Evolutionary conservation across 2,113 vertebrate species (phyloP).

Genomic region (Heterotis niloticus): DNA sequence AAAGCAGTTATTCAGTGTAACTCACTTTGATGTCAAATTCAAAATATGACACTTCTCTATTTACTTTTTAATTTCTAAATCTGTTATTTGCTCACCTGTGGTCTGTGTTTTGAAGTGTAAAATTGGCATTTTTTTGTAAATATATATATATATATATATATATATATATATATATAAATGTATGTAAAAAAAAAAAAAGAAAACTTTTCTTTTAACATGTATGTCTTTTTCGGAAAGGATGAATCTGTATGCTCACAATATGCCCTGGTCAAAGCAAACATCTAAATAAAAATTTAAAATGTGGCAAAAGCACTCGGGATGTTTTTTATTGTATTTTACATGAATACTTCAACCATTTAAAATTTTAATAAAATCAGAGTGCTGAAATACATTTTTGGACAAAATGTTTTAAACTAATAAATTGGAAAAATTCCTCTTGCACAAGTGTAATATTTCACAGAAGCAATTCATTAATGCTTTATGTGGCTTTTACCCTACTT

Average conservation of each 20-base stretch:
- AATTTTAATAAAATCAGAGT: not conserved
- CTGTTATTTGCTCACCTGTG: not conserved
- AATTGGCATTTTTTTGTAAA: conserved; percentile 32
- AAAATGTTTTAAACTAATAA: too few species aligned
- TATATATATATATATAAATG: conserved; percentile 8
- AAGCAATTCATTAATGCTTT: too few species aligned
- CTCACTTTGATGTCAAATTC: not conserved
- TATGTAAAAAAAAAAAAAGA: conserved; percentile 6
- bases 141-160: conserved; percentile 21
- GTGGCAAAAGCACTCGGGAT: not conserved
- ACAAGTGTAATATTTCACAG: too few species aligned
- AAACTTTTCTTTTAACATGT: not conserved
- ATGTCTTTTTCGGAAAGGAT: conserved; percentile 18
- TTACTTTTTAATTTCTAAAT: not conserved
- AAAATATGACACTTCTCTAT: not conserved
- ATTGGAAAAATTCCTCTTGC: too few species aligned
- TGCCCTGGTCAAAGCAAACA: conserved; percentile 12
- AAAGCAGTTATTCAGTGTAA: not conserved
- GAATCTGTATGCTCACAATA: conserved; percentile 9
- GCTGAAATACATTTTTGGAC: not conserved
- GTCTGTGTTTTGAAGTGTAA: conserved; percentile 1
- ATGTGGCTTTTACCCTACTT: too few species aligned
- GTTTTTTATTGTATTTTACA: not conserved
- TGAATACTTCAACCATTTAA: not conserved
- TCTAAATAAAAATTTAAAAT: conserved; percentile 28